Evolutionary conservation across 2,888 invertebrate species (phyloP), one percentile per base, ranked within the genome.

Genomic region (Cremastinae sp.): DNA sequence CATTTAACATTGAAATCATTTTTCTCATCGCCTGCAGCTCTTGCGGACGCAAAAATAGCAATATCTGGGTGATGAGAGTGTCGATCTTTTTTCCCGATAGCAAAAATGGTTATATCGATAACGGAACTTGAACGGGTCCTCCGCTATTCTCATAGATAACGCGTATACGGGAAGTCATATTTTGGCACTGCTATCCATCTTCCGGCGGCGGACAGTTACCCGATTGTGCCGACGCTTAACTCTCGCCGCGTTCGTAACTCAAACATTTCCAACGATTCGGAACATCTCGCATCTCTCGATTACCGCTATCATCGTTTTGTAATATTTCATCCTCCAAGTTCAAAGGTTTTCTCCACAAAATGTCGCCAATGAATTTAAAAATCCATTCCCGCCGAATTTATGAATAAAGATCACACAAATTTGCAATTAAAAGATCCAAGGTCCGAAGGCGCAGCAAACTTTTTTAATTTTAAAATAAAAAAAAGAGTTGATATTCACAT

Each of bases 121-220:
- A 74, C 73, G 62, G 74, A 75, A 74, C 75, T 74, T 62, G 35
- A 14, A 16, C 39, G 35, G 56, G 41, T 70, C 55, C 53, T 68
- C 35, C 28, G 39, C 39, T 64, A 51, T 35, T 28, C 41, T 70
- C 45, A 12, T 58, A 71, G 79, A 79, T 79, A 79, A 77, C 79
- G 58, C 45, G 20, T 37, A 58, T 78, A 80, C 82, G 80, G 83
- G 83, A 84, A 85, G 84, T 84, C 82, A 85, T 85, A 85, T 83
- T 86, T 85, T 83, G 78, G 81, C 79, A 74, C 69, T 64, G 56
- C 82, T 68, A 85, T 85, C 80, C 79, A 84, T 85, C 85, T 80
- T 82, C 81, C 78, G 73, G 70, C 76, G 75, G 80, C 80, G 80
- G 83, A 83, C 80, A 80, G 82, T 79, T 69, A 71, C 74, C 77